Conservation (phyloP, 2,797 vertebrate species). For the Poecilia velifera region DNA sequence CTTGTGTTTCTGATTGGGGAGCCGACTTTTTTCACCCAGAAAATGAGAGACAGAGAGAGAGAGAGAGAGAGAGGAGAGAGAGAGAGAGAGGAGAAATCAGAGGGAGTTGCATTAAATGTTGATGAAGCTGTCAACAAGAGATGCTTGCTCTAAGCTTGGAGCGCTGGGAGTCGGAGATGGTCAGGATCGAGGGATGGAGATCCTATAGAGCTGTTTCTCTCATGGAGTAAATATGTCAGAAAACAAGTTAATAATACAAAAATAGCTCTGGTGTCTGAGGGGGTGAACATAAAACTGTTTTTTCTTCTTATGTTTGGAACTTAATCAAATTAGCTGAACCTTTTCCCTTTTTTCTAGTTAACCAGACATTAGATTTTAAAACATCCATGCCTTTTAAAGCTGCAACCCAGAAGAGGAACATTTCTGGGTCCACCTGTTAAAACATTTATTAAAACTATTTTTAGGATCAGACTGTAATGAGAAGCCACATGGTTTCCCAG, state of each 20-base stretch:
- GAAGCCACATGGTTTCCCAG: background rate
- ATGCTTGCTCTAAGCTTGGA: conserved; percentile 37
- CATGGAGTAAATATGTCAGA: background rate
- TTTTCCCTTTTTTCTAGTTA: too few relatives aligned
- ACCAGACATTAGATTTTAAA: background rate
- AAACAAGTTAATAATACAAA: background rate
- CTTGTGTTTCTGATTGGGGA: conserved; percentile 38
- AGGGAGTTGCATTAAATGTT: conserved; percentile 56
- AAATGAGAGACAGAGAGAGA: conserved; percentile 20
- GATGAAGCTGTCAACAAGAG: conserved; percentile 64
- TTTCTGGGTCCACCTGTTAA: background rate
- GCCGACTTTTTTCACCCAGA: conserved; percentile 50
- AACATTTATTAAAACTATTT: background rate
- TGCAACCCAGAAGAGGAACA: background rate
- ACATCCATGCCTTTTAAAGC: background rate
- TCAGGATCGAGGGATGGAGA: conserved; percentile 24
- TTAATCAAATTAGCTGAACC: too few relatives aligned
- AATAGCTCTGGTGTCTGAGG: background rate
- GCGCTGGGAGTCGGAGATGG: conserved; percentile 20
- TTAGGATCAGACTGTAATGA: background rate
- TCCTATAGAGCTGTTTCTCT: conserved; percentile 30
- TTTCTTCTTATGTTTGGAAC: background rate
- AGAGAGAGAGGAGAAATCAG: conserved; percentile 28
- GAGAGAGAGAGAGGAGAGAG: conserved; percentile 17
- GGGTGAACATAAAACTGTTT: background rate